Conservation (phyloP, 1,140 invertebrate genomes). For the Elymnias hypermnestra region DNA sequence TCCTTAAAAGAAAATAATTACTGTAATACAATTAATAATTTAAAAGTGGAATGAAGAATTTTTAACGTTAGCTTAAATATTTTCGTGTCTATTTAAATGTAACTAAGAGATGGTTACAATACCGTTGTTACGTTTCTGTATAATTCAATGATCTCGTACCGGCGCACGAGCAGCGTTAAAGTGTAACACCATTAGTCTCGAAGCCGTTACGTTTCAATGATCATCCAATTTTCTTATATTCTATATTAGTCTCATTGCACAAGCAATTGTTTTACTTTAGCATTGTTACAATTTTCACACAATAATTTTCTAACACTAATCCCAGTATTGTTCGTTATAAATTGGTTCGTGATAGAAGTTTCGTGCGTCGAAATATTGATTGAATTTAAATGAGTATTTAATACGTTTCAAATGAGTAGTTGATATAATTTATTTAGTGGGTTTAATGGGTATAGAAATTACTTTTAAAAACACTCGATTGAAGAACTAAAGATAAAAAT, state of each 20-base stretch:
- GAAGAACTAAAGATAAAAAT: too few relatives aligned
- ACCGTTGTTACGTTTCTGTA: background rate
- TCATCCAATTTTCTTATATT: conserved; percentile 36
- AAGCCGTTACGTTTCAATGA: conserved; percentile 42
- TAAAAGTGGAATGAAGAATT: too few relatives aligned
- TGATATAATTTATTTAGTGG: too few relatives aligned
- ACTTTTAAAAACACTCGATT: too few relatives aligned
- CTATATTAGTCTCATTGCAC: conserved; percentile 9
- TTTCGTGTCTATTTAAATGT: too few relatives aligned
- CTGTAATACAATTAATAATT: too few relatives aligned
- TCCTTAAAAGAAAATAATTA: too few relatives aligned
- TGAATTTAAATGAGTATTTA: conserved; percentile 1
- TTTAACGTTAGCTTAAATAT: too few relatives aligned
- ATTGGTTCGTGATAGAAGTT: conserved; percentile 1
- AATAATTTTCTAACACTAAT: conserved; percentile 27
- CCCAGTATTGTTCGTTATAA: conserved; percentile 23
- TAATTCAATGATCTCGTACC: conserved; percentile 7
- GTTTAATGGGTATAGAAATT: too few relatives aligned
- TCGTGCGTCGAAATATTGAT: background rate
- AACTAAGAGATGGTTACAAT: background rate
- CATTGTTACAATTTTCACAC: conserved; percentile 24
- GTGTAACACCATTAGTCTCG: conserved; percentile 44
- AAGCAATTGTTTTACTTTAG: conserved; percentile 6
- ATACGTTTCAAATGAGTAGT: too few relatives aligned
- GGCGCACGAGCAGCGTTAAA: conserved; percentile 15